phyloP scores from a whole-genome alignment of 2,797 vertebrate species.

The Premnoplex brunnescens region DNA sequence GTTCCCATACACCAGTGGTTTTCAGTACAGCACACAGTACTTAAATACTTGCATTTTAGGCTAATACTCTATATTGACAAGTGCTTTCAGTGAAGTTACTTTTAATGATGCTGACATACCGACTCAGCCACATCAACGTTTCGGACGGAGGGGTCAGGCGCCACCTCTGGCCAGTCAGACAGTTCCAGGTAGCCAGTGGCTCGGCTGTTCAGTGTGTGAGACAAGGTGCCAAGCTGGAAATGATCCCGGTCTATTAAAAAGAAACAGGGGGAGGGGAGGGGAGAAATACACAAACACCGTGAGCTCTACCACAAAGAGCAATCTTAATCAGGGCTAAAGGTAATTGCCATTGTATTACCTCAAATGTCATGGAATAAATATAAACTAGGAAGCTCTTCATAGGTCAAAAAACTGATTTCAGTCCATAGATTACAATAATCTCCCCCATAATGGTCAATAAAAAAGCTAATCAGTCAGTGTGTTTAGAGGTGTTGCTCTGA shows the following conservation, averaged over 20 bases:
- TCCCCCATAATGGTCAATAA: constrained; percentile 84
- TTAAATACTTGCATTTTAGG: not conserved
- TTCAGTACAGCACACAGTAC: not conserved
- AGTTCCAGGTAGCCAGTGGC: constrained; percentile 92
- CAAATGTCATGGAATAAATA: constrained; percentile 85
- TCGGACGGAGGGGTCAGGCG: constrained; percentile 91
- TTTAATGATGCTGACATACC: constrained; percentile 76
- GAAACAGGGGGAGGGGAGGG: not conserved
- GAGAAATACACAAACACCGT: constrained; percentile 69
- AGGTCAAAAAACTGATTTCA: constrained; percentile 86
- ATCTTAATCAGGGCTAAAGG: constrained; percentile 77
- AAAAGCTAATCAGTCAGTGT: constrained; percentile 87
- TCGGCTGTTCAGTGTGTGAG: constrained; percentile 90
- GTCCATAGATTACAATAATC: constrained; percentile 85
- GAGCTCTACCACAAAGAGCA: constrained; percentile 68
- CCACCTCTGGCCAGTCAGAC: constrained; percentile 89
- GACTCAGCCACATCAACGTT: constrained; percentile 90
- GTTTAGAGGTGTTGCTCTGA: constrained; percentile 85
- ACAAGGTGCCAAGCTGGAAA: constrained; percentile 95
- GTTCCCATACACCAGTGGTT: accelerated
- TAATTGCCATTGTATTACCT: constrained; percentile 82
- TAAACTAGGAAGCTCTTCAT: constrained; percentile 82
- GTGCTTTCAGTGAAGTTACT: constrained; percentile 52
- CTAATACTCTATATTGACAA: not conserved
- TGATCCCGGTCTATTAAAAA: constrained; percentile 89